These are phyloP conservation scores for Leptinotarsa rubiginosa DNA, from an alignment of 2,888 invertebrate genomes.

Conservation along the genomic window DNA sequence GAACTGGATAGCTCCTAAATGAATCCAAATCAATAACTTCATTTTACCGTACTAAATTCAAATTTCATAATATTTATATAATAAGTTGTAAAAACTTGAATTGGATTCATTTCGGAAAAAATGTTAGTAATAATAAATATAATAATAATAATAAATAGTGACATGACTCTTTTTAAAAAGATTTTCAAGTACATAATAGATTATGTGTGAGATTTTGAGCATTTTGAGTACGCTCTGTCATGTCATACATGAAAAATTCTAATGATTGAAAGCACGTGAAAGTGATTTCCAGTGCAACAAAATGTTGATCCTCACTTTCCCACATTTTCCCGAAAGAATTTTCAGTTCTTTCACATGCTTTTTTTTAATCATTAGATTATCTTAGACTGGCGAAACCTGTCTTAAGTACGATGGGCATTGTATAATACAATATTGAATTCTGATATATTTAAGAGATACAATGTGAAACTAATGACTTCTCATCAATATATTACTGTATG, in stretches of 20 bases:
- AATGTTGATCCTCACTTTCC: background rate
- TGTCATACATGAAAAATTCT: constrained; percentile 49
- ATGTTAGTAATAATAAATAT: constrained; percentile 51
- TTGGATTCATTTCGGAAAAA: constrained; percentile 62
- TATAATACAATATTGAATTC: constrained; percentile 59
- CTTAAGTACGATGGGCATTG: constrained; percentile 55
- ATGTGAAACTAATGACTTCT: constrained; percentile 56
- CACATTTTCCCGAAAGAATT: background rate
- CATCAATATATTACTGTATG: constrained; percentile 50
- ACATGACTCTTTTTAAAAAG: constrained; percentile 59
- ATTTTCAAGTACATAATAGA: constrained; percentile 48
- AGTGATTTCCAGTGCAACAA: background rate
- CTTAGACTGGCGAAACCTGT: constrained; percentile 50
- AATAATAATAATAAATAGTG: constrained; percentile 51
- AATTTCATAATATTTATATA: constrained; percentile 51
- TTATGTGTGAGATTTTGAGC: constrained; percentile 56
- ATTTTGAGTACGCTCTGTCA: constrained; percentile 57
- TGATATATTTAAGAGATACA: constrained; percentile 59
- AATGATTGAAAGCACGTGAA: constrained; percentile 19
- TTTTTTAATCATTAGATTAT: constrained; percentile 33
- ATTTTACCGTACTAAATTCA: constrained; percentile 50
- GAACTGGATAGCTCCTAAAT: constrained; percentile 65
- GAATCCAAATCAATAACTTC: constrained; percentile 61
- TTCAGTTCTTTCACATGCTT: constrained; percentile 23
- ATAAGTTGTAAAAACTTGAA: constrained; percentile 55